phyloP scores from a whole-genome alignment of 2,888 invertebrate genomes.

The Microdon myrmicae region DNA sequence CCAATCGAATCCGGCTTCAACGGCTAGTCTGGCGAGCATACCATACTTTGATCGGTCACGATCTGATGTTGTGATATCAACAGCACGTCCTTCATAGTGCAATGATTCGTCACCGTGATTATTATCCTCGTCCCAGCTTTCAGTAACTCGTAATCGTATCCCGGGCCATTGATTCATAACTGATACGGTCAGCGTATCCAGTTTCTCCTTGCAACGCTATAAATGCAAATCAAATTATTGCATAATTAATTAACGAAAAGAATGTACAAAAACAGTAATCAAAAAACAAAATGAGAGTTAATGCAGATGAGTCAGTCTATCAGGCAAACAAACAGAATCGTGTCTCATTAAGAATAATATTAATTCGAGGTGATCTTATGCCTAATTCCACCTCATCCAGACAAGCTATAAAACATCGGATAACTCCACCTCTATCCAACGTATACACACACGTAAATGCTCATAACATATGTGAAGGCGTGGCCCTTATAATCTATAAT shows the following conservation, averaged over 20 bases:
- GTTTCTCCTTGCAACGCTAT: constrained; percentile 94
- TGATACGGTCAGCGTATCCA: constrained; percentile 92
- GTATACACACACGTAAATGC: constrained; percentile 11
- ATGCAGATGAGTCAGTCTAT: too few species aligned
- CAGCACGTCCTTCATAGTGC: constrained; percentile 96
- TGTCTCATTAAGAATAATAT: constrained; percentile 11
- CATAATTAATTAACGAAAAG: constrained; percentile 18
- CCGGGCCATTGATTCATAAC: constrained; percentile 99
- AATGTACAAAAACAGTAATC: constrained; percentile 10
- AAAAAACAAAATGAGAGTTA: neutral
- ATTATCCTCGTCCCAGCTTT: constrained; percentile 95
- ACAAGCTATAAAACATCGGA: neutral
- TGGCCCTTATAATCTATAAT: constrained; percentile 51
- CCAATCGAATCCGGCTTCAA: constrained; percentile 98
- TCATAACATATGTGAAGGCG: constrained; percentile 34
- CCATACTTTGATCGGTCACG: constrained; percentile 93
- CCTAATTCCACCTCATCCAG: constrained; percentile 24
- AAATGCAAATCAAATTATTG: constrained; percentile 62
- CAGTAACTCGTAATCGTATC: constrained; percentile 89
- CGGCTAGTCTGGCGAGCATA: constrained; percentile 93
- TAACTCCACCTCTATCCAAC: constrained; percentile 42
- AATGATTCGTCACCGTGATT: constrained; percentile 78
- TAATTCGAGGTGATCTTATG: constrained; percentile 12
- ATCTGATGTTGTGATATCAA: constrained; percentile 95
- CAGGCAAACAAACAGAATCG: too few species aligned